Conservation (phyloP, 1,140 invertebrate species). For the Cydia amplana region DNA sequence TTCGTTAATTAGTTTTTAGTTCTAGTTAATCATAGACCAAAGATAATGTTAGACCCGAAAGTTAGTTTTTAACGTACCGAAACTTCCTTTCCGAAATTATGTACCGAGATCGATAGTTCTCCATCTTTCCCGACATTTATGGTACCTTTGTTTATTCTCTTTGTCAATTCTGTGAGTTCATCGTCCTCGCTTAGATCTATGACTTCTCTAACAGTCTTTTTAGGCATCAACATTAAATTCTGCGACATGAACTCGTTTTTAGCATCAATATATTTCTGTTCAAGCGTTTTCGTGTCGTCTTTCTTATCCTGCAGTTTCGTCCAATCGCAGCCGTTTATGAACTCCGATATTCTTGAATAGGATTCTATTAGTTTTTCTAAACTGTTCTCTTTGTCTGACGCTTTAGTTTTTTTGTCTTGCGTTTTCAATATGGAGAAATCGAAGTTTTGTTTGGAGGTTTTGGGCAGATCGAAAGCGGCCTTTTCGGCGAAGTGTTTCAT, state of each 20-base stretch:
- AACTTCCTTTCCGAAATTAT: constrained; percentile 61
- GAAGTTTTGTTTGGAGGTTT: constrained; percentile 66
- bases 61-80: constrained; percentile 64
- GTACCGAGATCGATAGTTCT: constrained; percentile 70
- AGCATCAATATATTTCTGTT: constrained; percentile 74
- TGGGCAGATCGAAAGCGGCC: constrained; percentile 72
- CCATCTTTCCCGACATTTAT: constrained; percentile 70
- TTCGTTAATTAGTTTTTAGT: background rate
- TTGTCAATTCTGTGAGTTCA: constrained; percentile 61
- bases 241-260: constrained; percentile 78
- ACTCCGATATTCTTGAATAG: constrained; percentile 75
- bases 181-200: constrained; percentile 75
- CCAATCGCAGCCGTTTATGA: constrained; percentile 77
- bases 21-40: constrained; percentile 17
- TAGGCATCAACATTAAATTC: constrained; percentile 73
- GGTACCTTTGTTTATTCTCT: constrained; percentile 61
- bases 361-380: constrained; percentile 71
- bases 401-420: constrained; percentile 55
- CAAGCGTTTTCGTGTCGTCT: constrained; percentile 66
- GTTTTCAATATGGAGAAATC: constrained; percentile 69
- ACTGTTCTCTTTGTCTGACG: constrained; percentile 65
- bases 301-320: constrained; percentile 59
- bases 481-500: constrained; percentile 79
- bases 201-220: constrained; percentile 65
- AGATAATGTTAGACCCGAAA: constrained; percentile 22